These are phyloP conservation scores for Ptychoptera albimana DNA, from an alignment of 2,888 invertebrate genomes.

Conservation along the genomic window DNA sequence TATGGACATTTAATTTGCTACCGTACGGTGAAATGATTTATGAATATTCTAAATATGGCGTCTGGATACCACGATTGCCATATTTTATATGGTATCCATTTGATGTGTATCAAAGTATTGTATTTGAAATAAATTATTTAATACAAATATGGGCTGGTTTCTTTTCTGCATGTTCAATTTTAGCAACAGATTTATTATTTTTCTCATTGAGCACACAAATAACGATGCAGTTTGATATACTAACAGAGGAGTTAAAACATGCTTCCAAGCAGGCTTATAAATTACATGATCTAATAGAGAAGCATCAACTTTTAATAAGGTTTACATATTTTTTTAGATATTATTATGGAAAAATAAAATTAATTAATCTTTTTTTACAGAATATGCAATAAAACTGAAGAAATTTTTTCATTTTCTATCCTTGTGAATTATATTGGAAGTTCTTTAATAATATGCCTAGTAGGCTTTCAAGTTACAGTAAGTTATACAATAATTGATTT, in stretches of 20 bases:
- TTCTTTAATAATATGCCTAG: conserved; percentile 22
- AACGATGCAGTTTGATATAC: conserved; percentile 22
- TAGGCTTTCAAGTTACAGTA: conserved; percentile 22
- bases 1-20: conserved; percentile 22
- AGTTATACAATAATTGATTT: not conserved
- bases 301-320: not conserved
- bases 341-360: no score
- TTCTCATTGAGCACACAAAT: conserved; percentile 20
- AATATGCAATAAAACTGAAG: conserved; percentile 17
- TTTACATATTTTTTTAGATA: conserved; percentile 1
- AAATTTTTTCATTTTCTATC: conserved; percentile 21
- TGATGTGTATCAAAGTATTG: conserved; percentile 1
- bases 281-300: no score
- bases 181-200: conserved; percentile 22
- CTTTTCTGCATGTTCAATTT: conserved; percentile 17
- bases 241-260: not conserved
- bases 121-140: conserved; percentile 4
- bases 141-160: conserved; percentile 14
- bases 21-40: conserved; percentile 6
- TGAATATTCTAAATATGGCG: conserved; percentile 5
- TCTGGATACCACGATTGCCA: conserved; percentile 6
- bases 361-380: conserved; percentile 6
- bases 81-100: conserved; percentile 13
- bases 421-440: conserved; percentile 21
- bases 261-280: conserved; percentile 11